Conservation (phyloP, 2,113 vertebrate species). For the Crotalus tigris region DNA sequence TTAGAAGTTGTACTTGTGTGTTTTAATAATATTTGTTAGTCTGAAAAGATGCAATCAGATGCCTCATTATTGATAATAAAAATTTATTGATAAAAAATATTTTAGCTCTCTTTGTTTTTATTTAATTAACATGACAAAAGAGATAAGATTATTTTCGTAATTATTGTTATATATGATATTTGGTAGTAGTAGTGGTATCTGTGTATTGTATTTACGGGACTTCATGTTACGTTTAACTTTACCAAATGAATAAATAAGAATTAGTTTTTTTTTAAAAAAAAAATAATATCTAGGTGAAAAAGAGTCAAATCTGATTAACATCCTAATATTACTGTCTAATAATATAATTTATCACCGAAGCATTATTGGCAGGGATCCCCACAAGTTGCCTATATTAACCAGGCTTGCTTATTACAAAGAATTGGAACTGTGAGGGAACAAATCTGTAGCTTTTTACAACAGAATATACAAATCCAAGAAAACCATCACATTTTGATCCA, state of each 20-base stretch:
- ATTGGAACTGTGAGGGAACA: not conserved
- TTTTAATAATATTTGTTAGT: not conserved
- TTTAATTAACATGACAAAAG: not conserved
- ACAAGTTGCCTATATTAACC: not conserved
- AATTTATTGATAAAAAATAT: not conserved
- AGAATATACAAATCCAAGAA: slow-evolving; percentile 26
- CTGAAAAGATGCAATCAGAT: not conserved
- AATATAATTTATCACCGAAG: not conserved
- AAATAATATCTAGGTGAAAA: not conserved
- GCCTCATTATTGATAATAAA: not conserved
- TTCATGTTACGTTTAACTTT: not conserved
- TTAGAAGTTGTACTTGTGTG: not conserved
- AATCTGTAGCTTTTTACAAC: slow-evolving; percentile 9
- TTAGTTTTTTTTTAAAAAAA: not conserved
- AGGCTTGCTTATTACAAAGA: not conserved
- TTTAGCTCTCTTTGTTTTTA: not conserved
- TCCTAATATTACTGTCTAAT: not conserved
- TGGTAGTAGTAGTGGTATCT: not conserved
- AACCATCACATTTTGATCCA: slow-evolving; percentile 11
- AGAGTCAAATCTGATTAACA: not conserved
- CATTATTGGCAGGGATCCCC: not conserved
- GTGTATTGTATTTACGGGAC: not conserved
- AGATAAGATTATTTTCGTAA: not conserved
- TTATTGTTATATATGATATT: not conserved
- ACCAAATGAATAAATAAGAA: not conserved